phyloP scores from a whole-genome alignment of 2,113 vertebrate species.

The Prunella himalayana region DNA sequence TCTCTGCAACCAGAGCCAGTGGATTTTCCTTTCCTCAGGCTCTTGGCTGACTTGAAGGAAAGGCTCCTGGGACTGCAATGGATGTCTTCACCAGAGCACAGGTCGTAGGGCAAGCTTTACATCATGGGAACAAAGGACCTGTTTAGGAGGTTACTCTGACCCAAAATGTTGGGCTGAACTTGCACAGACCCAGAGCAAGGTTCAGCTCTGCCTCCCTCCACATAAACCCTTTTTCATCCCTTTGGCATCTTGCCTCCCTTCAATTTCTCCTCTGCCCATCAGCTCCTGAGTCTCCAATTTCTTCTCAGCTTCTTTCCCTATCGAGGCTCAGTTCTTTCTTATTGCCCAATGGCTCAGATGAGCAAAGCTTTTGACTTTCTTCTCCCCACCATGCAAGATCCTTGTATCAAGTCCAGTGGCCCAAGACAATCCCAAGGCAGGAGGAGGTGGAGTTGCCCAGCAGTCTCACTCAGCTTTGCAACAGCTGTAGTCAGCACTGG shows the following conservation, averaged over 20 bases:
- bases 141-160: neutral
- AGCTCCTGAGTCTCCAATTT: neutral
- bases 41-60: neutral
- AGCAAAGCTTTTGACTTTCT: neutral
- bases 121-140: neutral
- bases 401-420: neutral
- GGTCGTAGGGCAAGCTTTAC: neutral
- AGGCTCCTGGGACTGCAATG: neutral
- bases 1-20: neutral
- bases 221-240: neutral
- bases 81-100: neutral
- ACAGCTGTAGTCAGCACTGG: neutral
- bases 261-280: neutral
- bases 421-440: neutral
- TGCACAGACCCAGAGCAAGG: rapidly evolving
- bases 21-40: neutral
- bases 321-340: neutral
- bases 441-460: neutral
- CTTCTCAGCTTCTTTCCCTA: neutral
- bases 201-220: neutral
- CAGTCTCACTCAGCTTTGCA: neutral
- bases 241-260: neutral
- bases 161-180: neutral
- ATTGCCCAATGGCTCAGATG: neutral
- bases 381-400: neutral